Percentiles rank a stretch among this genome's conserved stretches.
Conservation (phyloP, 2,113 vertebrate genomes). For the Chaetodon trifascialis region DNA sequence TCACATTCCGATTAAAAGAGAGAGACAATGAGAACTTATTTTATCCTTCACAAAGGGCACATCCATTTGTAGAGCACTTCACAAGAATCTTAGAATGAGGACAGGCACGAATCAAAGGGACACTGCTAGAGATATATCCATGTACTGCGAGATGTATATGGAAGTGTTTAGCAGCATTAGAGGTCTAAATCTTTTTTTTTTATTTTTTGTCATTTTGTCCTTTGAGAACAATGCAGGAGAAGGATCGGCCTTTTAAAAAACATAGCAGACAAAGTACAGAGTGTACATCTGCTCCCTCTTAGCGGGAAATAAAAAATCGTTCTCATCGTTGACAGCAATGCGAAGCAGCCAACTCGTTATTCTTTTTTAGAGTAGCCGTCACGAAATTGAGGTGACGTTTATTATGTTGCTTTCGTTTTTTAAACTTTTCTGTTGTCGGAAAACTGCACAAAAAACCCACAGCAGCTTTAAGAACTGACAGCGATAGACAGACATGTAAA, state of each 20-base stretch:
- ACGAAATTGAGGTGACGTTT: background rate
- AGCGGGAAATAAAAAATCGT: conserved; percentile 20
- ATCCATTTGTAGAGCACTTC: conserved; percentile 22
- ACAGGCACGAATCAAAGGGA: conserved; percentile 4
- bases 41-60: background rate
- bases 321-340: background rate
- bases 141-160: conserved; percentile 35
- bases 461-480: background rate
- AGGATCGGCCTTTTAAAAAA: conserved; percentile 10
- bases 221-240: conserved; percentile 7
- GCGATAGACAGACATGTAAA: conserved; percentile 12
- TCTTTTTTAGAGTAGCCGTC: background rate
- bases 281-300: conserved; percentile 21
- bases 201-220: background rate
- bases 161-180: conserved; percentile 23
- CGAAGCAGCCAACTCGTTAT: background rate
- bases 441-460: background rate
- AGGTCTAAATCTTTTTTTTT: conserved; percentile 9
- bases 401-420: background rate
- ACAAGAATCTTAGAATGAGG: background rate
- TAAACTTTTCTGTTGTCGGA: background rate
- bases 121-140: conserved; percentile 13
- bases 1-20: background rate
- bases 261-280: conserved; percentile 9
- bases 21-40: conserved; percentile 2